Evolutionary conservation across 2,888 invertebrate species (phyloP).

Genomic region (Dyspetes luteomarginatus): DNA sequence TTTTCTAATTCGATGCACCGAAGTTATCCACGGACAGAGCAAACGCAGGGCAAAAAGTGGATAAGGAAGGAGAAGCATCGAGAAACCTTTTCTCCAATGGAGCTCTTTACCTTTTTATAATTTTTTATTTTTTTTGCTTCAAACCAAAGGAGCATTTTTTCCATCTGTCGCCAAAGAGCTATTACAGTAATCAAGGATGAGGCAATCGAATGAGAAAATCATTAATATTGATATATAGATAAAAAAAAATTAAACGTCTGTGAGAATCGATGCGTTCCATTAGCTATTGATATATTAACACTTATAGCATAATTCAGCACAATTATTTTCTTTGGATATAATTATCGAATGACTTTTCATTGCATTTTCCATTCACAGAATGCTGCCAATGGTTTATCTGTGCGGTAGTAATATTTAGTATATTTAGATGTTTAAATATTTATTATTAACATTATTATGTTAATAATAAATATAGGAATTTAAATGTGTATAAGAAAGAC

Average conservation of each 20-base stretch:
- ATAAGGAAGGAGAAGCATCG: neutral
- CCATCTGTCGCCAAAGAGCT: neutral
- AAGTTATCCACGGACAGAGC: slow-evolving; percentile 39
- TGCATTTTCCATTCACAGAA: neutral
- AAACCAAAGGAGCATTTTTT: neutral
- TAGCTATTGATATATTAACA: no score
- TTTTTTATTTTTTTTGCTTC: neutral
- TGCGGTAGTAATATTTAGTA: no score
- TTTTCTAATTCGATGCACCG: slow-evolving; percentile 51
- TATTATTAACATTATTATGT: no score
- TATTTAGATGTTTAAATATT: no score
- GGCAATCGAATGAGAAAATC: no score
- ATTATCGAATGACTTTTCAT: no score
- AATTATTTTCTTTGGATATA: no score
- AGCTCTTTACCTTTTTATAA: slow-evolving; percentile 30
- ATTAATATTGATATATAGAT: no score
- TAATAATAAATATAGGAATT: slow-evolving; percentile 20
- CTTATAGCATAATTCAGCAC: no score
- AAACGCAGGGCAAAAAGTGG: slow-evolving; percentile 12
- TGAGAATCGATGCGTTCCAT: no score
- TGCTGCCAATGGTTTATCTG: no score
- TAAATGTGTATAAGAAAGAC: neutral
- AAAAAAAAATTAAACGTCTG: no score
- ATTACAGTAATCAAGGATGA: neutral
- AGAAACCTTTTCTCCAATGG: neutral